Conservation (phyloP, 2,113 vertebrate genomes). For the Protobothrops flavoviridis region DNA sequence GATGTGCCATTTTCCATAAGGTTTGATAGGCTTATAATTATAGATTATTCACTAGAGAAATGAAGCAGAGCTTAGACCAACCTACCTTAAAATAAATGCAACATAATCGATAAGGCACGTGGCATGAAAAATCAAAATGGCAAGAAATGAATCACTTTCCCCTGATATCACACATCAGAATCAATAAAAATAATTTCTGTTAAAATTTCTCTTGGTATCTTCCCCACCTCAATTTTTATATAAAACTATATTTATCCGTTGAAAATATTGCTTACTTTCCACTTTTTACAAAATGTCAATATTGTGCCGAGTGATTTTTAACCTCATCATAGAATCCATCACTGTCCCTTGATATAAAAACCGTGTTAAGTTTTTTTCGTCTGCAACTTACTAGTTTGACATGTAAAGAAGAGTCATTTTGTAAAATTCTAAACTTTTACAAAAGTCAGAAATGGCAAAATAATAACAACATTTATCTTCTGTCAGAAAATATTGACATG, state of each 20-base stretch:
- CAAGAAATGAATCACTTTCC: conserved; percentile 17
- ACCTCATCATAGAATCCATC: conserved; percentile 59
- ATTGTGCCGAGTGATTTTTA: conserved; percentile 60
- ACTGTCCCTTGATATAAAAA: conserved; percentile 60
- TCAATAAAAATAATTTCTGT: conserved; percentile 13
- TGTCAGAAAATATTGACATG: conserved; percentile 89
- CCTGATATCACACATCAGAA: conserved; percentile 28
- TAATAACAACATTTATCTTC: conserved; percentile 98
- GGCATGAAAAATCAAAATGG: neutral
- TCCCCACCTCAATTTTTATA: conserved; percentile 15
- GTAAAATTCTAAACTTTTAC: conserved; percentile 79
- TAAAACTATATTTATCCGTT: conserved; percentile 57
- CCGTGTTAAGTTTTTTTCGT: conserved; percentile 40
- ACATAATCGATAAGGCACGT: neutral
- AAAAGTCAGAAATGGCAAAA: conserved; percentile 88
- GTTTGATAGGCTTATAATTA: neutral
- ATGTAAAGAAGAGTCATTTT: conserved; percentile 77
- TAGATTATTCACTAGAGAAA: neutral
- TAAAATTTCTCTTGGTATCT: conserved; percentile 20
- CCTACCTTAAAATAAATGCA: neutral
- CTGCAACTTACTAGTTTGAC: conserved; percentile 68
- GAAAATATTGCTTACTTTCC: conserved; percentile 48
- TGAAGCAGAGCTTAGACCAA: neutral
- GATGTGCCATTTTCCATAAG: neutral
- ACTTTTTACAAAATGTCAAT: conserved; percentile 54